Conservation (phyloP, 1,140 invertebrate genomes). For the Dendroctonus valens region DNA sequence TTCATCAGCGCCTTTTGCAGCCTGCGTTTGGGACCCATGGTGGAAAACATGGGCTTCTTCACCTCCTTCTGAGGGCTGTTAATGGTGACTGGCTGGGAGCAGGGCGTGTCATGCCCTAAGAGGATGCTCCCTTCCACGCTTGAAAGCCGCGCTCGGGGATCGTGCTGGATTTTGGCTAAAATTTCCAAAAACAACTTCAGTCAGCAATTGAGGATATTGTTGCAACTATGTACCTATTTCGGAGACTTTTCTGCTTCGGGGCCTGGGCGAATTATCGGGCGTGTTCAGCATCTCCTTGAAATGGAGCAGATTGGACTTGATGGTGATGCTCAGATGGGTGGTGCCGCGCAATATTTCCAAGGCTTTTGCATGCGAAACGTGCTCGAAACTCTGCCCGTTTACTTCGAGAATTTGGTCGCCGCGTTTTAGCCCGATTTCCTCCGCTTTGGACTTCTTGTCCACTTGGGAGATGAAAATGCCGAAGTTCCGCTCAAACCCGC, state of each 20-base stretch:
- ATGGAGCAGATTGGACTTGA: slow-evolving; percentile 92
- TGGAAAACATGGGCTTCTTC: slow-evolving; percentile 76
- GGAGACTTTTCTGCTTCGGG: slow-evolving; percentile 58
- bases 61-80: slow-evolving; percentile 49
- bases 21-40: slow-evolving; percentile 77
- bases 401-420: slow-evolving; percentile 98
- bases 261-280: slow-evolving; percentile 77
- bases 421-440: slow-evolving; percentile 93
- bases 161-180: slow-evolving; percentile 58
- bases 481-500: slow-evolving; percentile 84
- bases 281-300: slow-evolving; percentile 84
- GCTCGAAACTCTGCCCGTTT: slow-evolving; percentile 94
- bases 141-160: slow-evolving; percentile 64
- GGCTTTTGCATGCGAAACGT: slow-evolving; percentile 85
- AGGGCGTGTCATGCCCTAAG: slow-evolving; percentile 43
- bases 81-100: slow-evolving; percentile 48
- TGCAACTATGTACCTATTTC: slow-evolving; percentile 50
- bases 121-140: slow-evolving; percentile 59
- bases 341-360: slow-evolving; percentile 90
- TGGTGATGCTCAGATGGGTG: slow-evolving; percentile 93
- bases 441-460: slow-evolving; percentile 88
- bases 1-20: slow-evolving; percentile 87
- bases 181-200: neutral
- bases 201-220: no score
- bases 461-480: slow-evolving; percentile 93